Base-by-base conservation (phyloP, 1,140 invertebrate genomes). In the Zaprionus nigranus region DNA sequence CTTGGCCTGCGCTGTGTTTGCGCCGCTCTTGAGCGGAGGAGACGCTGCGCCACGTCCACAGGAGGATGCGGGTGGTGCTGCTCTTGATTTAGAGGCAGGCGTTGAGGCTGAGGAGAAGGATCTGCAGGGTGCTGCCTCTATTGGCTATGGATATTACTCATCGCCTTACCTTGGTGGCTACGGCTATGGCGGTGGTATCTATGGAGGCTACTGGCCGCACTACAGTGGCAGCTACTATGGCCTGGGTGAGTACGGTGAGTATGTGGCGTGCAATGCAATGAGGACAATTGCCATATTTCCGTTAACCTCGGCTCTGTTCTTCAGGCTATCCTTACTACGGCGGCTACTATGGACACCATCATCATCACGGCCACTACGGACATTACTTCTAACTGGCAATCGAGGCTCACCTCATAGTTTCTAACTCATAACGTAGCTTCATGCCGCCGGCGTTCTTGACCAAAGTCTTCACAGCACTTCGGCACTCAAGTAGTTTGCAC, bases 261-360 rank as follows among this genome's bases (percentile, higher is more conserved):
- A 5, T 7, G 43, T 26, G 24, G 24, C 4, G 24, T 26, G 24
- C 38, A n/a, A 40, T 15, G 15, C 1, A 40, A 40, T 5, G 9
- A 40, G 38, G 15, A 40, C n/a, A 5, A 20, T 36, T 34, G 7
- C n/a, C 26, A 20, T 1, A 3, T 7, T 46, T 46, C n/a, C 40
- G 6, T 46, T 17, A n/a, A 40, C 38, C 38, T 7, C 38, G n/a
- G n/a, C 7, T 13, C 34, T 65, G 6, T 66, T 11, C 28, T 15
- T n/a, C 28, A 92, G 90, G 90, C 49, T 92, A 92, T 81, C 90
- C 90, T 22, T 92, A 92, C 70, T 92, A 92, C n/a, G 82, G 82
- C 24, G 90, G 90, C 74, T 91, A 92, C 67, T 92, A 92, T n/a
- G 90, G 88, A 56, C 60, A 71, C 22, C 85, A 90, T 60, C 80